These are phyloP conservation scores for Vanessa cardui DNA, from an alignment of 2,888 invertebrate species.

Conservation along the genomic window DNA sequence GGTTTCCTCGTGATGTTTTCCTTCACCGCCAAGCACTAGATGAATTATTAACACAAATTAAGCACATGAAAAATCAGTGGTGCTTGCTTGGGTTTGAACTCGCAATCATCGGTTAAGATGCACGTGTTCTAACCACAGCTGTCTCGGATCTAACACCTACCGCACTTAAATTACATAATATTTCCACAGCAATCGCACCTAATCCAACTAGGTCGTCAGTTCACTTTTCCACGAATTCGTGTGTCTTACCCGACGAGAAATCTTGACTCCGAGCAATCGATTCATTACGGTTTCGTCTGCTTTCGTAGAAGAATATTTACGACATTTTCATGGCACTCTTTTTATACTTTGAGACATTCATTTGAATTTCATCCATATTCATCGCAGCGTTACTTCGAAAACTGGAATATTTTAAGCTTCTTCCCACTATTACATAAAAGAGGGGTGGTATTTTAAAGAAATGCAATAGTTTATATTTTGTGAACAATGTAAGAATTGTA, in stretches of 20 bases:
- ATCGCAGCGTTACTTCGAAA: neutral
- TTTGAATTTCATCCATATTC: conserved; percentile 4
- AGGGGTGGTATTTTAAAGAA: neutral
- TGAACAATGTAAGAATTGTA: too few relatives aligned
- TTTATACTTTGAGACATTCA: neutral
- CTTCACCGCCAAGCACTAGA: too few relatives aligned
- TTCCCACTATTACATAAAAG: neutral
- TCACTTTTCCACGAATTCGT: neutral
- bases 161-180: too few relatives aligned
- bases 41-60: too few relatives aligned
- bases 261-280: neutral
- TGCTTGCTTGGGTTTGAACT: too few relatives aligned
- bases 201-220: neutral
- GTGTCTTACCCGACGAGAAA: neutral
- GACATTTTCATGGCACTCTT: neutral
- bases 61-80: too few relatives aligned
- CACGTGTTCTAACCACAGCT: too few relatives aligned
- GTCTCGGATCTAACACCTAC: too few relatives aligned
- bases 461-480: too few relatives aligned
- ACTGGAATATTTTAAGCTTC: neutral
- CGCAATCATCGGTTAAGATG: too few relatives aligned
- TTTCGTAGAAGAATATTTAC: neutral
- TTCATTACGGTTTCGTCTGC: conserved; percentile 1
- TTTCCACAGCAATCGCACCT: neutral
- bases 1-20: too few relatives aligned